Evolutionary conservation across 1,140 invertebrate genomes (phyloP), one percentile per base, ranked within the genome.

Genomic region (Diuraphis noxia): DNA sequence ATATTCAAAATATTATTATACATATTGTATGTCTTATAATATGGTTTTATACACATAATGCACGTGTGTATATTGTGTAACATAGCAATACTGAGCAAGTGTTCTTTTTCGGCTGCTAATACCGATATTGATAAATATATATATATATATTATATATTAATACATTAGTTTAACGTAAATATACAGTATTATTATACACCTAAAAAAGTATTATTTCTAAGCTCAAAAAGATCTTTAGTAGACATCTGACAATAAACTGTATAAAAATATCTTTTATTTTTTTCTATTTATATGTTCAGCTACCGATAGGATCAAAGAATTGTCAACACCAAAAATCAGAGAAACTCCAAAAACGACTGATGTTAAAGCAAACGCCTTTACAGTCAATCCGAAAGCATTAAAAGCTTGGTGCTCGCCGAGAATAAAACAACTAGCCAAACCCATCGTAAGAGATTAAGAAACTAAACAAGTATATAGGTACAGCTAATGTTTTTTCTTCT

Each of bases 331-430:
- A 46, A 87, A 38, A 52, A 8, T 87, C n/a, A 87, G 40, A 46
- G 30, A 23, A 49, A 49, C 49, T 1, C 43, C 85, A n/a, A 56
- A 87, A 52, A 46, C 19, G 1, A 7, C 19, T 38, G 85, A 87
- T 25, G n/a, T 52, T 56, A 87, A 56, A 87, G 9, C 85, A 23
- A 13, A 87, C 23, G 46, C 85, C 3, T 87, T 52, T 38, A 10
- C 49, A 56, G 85, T 87, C 43, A 87, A 52, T 56, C 85, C 46
- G 0, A 87, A 87, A 36, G 43, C 85, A 21, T 41, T 87, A 34
- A 87, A 87, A 87, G 85, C 85, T 30, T 30, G 85, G 85, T 87
- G 85, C 40, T 87, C 85, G 8, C 46, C 85, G 19, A 87, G 85
- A 36, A 87, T 87, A 52, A 87, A 87, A 56, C n/a, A 17, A 56